These are phyloP conservation scores for Glomeris maerens DNA, from an alignment of 1,140 invertebrate species.

Conservation along the genomic window DNA sequence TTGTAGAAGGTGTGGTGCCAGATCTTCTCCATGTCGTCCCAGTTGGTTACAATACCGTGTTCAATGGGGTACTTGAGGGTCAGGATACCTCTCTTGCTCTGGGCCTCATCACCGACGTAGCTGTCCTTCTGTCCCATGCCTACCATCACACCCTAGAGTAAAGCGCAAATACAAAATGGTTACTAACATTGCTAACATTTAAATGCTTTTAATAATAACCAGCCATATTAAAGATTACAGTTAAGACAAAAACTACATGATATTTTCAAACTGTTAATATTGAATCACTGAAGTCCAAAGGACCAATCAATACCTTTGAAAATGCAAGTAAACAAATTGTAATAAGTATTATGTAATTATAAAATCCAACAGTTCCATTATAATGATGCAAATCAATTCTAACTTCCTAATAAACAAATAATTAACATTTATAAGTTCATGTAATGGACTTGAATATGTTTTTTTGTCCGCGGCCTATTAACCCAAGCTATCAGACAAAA, in stretches of 20 bases:
- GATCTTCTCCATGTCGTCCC: slow-evolving; percentile 96
- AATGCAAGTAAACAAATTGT: no score
- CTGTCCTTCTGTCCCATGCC: slow-evolving; percentile 87
- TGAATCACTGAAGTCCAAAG: no score
- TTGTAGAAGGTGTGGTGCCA: slow-evolving; percentile 95
- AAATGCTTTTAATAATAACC: neutral
- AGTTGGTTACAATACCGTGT: slow-evolving; percentile 90
- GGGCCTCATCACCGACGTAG: slow-evolving; percentile 84
- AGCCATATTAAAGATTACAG: neutral
- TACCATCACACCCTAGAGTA: slow-evolving; percentile 71
- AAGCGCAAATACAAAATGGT: no score
- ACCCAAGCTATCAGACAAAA: no score
- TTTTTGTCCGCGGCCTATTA: no score
- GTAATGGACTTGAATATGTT: no score
- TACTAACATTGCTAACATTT: neutral
- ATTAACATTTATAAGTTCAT: no score
- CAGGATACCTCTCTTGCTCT: slow-evolving; percentile 80
- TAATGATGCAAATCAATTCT: no score
- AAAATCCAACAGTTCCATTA: no score
- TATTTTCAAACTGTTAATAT: neutral
- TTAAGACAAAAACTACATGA: neutral
- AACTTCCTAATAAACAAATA: no score
- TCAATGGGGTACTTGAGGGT: slow-evolving; percentile 87
- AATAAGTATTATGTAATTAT: no score
- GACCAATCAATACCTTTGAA: no score